phyloP scores from a whole-genome alignment of 2,797 vertebrate species.

The Megaceryle alcyon region DNA sequence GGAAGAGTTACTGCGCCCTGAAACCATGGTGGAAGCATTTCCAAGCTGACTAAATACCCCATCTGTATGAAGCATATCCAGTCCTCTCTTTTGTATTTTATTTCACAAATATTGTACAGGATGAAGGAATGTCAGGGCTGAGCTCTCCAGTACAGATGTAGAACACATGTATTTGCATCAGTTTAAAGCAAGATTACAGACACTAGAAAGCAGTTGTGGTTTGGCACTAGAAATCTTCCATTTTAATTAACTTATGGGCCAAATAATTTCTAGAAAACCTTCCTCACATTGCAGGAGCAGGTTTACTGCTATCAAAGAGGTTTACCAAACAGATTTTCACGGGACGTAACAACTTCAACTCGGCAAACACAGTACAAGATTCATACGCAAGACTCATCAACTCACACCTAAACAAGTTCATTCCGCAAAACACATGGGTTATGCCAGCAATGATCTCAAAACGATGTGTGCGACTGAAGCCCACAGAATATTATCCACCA shows the following conservation, averaged over 20 bases:
- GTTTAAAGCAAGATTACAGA: conserved; percentile 69
- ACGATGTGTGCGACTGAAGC: neutral
- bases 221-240: conserved; percentile 55
- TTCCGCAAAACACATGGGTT: neutral
- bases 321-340: neutral
- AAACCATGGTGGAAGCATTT: conserved; percentile 43
- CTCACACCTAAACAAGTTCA: accelerated
- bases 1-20: neutral
- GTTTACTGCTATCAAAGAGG: neutral
- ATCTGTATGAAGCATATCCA: conserved; percentile 69
- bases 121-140: conserved; percentile 72
- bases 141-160: conserved; percentile 70
- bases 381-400: neutral
- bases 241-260: conserved; percentile 56
- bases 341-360: neutral
- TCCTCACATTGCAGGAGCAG: neutral
- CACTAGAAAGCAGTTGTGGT: conserved; percentile 67
- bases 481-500: neutral
- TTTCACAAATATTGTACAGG: conserved; percentile 73
- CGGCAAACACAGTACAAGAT: neutral
- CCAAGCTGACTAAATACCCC: conserved; percentile 65
- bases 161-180: conserved; percentile 73
- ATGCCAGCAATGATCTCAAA: neutral
- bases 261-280: conserved; percentile 54
- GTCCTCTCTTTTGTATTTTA: conserved; percentile 48